Base-by-base conservation (phyloP, 1,140 invertebrate species). In the Parapsyche elsis region DNA sequence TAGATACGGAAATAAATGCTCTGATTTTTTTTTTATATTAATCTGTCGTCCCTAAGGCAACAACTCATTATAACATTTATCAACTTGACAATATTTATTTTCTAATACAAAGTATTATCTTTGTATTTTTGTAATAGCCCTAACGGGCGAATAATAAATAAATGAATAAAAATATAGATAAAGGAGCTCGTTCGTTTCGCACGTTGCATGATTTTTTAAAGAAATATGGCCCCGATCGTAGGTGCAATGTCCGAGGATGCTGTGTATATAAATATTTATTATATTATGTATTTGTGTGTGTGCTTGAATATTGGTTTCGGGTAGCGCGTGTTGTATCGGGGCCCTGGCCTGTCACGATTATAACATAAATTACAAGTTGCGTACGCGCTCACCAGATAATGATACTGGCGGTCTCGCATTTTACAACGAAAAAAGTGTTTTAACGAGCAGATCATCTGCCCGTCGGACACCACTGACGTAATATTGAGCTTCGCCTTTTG, bases 351-450 rank as follows among this genome's bases (percentile, higher is more conserved):
- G 81, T 83, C 81, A 83, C 79, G 81, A 83, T 73, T 73, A 73
- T 80, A 19, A 73, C 76, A 79, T 83, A 80, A 83, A 83, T 80
- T 80, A 80, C 71, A 77, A 82, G 53, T 49, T 75, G 75, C 81
- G 79, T 80, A 80, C 76, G 77, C 53, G 77, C 79, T 83, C 71
- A 83, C 81, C 76, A 75, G 79, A 83, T 83, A 80, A 83, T 83
- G 79, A 83, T 83, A 83, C 79, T 78, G 80, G 67, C 59, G 74
- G 73, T 38, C 76, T 71, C 74, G 38, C 45, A 79, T 79, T 78
- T 76, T 73, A 80, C 30, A 67, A 45, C 64, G 49, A 81, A 76
- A 75, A 81, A 81, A 81, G 44, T 79, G 61, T 59, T 74, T 57
- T 81, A 82, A 82, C 75, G 81, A 80, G 78, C 78, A 75, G 49